Conservation (phyloP, 1,140 invertebrate genomes). For the Drosophila kurseongensis region DNA sequence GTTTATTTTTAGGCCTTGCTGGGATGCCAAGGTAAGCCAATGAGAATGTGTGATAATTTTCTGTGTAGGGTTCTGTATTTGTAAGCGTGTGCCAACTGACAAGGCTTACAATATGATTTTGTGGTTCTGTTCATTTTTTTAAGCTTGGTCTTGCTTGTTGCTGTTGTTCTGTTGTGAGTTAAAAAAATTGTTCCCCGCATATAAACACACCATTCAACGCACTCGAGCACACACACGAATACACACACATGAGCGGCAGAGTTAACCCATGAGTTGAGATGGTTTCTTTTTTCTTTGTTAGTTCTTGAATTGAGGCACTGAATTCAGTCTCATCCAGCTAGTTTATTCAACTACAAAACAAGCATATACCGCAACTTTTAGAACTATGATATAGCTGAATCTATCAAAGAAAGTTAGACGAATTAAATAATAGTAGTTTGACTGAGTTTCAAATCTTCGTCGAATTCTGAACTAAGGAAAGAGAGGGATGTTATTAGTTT, state of each 20-base stretch:
- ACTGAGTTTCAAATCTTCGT: neutral
- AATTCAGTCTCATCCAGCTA: constrained; percentile 14
- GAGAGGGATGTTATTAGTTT: neutral
- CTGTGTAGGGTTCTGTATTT: constrained; percentile 11
- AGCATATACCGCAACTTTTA: constrained; percentile 14
- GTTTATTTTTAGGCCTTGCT: too few species aligned
- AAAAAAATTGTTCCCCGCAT: constrained; percentile 45
- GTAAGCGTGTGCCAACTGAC: constrained; percentile 49
- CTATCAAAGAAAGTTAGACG: constrained; percentile 27
- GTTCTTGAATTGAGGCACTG: constrained; percentile 20
- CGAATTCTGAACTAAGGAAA: constrained; percentile 6
- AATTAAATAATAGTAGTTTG: constrained; percentile 14
- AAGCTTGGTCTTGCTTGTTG: constrained; percentile 39
- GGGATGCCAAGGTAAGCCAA: too few species aligned
- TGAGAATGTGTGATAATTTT: too few species aligned
- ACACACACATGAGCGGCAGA: constrained; percentile 8
- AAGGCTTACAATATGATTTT: constrained; percentile 82
- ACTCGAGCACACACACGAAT: constrained; percentile 8
- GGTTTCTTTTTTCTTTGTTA: constrained; percentile 5
- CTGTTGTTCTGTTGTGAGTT: constrained; percentile 25
- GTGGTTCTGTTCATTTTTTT: constrained; percentile 74
- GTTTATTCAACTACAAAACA: constrained; percentile 28
- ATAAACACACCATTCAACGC: constrained; percentile 50
- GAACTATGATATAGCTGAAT: constrained; percentile 15
- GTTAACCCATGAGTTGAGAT: constrained; percentile 37